These are phyloP conservation scores for Setipinna tenuifilis DNA, from an alignment of 2,797 vertebrate genomes.

Conservation along the genomic window DNA sequence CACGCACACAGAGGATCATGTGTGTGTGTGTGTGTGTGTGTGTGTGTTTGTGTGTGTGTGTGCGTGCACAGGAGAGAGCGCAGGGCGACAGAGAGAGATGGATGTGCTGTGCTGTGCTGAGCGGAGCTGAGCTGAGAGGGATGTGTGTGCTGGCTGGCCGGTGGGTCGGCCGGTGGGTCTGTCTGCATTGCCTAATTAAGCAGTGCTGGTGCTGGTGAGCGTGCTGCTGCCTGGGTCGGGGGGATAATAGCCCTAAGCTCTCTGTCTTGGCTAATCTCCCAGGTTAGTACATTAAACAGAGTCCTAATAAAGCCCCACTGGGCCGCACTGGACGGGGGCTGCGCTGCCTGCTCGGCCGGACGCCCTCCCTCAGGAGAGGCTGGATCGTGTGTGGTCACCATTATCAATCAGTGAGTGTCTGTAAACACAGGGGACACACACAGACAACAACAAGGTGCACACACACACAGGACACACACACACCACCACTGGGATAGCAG, in stretches of 20 bases:
- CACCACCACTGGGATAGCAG: not conserved
- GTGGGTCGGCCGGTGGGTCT: not conserved
- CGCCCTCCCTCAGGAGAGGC: not conserved
- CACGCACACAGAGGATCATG: not conserved
- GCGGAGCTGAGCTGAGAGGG: no score
- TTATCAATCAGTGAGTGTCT: not conserved
- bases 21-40: not conserved
- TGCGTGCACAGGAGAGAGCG: not conserved
- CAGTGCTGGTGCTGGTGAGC: constrained; percentile 46
- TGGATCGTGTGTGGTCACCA: not conserved
- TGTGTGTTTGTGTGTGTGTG: no score
- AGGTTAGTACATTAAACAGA: constrained; percentile 59
- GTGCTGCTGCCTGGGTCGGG: constrained; percentile 48
- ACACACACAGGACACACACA: no score
- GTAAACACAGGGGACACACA: not conserved
- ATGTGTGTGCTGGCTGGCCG: not conserved
- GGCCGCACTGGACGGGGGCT: constrained; percentile 39
- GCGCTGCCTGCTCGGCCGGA: no score
- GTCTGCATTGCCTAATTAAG: constrained; percentile 55
- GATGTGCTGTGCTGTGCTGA: no score
- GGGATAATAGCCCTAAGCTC: constrained; percentile 52
- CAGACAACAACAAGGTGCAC: no score
- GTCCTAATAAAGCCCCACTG: constrained; percentile 58
- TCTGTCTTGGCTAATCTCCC: constrained; percentile 58
- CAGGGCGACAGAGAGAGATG: constrained; percentile 3